Percentiles rank a stretch among this genome's conserved stretches.
Evolutionary conservation across 2,888 invertebrate species (phyloP).

Genomic region (Trichopria drosophilae): DNA sequence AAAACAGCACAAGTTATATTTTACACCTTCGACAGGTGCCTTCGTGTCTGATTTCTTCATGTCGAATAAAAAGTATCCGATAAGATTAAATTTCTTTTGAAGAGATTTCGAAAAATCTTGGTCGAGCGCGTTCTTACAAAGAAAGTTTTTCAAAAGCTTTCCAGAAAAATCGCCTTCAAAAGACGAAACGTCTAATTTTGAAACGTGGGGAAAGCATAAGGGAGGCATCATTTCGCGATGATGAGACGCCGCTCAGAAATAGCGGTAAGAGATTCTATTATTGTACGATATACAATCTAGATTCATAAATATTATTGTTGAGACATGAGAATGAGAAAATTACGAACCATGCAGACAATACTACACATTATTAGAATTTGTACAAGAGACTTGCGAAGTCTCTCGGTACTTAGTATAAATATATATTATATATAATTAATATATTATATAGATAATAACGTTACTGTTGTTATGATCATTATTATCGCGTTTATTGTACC

Average conservation of each 20-base stretch:
- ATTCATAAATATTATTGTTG: constrained; percentile 41
- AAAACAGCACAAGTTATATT: no score
- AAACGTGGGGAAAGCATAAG: background rate
- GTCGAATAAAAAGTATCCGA: no score
- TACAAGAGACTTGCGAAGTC: constrained; percentile 24
- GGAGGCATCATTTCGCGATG: no score
- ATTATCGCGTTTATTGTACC: constrained; percentile 40
- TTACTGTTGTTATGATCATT: constrained; percentile 43
- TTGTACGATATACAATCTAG: constrained; percentile 41
- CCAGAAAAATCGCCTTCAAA: constrained; percentile 1
- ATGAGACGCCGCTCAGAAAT: constrained; percentile 23
- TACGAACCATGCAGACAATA: constrained; percentile 45
- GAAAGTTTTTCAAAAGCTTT: background rate
- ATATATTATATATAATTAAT: constrained; percentile 15
- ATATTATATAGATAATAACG: constrained; percentile 43
- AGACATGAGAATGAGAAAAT: constrained; percentile 38
- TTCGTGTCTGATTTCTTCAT: constrained; percentile 39
- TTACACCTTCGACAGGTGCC: no score
- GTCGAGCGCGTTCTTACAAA: no score
- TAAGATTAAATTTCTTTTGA: constrained; percentile 5
- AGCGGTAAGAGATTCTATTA: constrained; percentile 38
- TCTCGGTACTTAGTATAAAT: background rate
- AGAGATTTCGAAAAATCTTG: no score
- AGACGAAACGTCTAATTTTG: background rate
- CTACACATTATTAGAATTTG: constrained; percentile 44